Evolutionary conservation across 2,113 vertebrate genomes (phyloP), one percentile per base, ranked within the genome.

Genomic region (Lipophrys pholis): DNA sequence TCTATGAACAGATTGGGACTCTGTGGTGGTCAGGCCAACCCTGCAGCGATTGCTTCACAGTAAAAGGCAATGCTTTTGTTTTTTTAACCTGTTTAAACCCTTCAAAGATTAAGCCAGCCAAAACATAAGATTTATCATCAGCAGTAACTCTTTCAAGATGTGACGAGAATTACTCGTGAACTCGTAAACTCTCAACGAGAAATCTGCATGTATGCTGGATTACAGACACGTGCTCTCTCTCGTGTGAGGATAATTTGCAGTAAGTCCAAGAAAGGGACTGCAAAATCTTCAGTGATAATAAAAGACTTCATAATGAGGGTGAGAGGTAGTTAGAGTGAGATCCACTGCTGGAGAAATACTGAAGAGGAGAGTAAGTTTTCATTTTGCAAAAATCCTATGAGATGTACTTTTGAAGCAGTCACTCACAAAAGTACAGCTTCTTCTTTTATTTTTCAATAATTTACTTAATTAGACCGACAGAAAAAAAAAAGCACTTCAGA

Each of bases 391-490:
- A 48, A 54, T 59, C 1, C 49, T 35, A 8, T 1, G 3, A 36
- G 15, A 35, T 16, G 10, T 38, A 8, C 43, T 50, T 7, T 15
- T 40, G 40, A 43, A 39, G 17, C 7, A 50, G 3, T 30, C 21
- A 30, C 2, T 30, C 21, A 30, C 4, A 30, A 30, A 30, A 30
- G 21, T 30, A 30, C 21, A 30, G 21, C 21, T 30, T 30, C 21
- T 30, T 30, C 21, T 30, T 30, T 30, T 30, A 30, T 30, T 2
- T 30, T n/a, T 49, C 35, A 11, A 30, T 55, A 17, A 12, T 68
- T 57, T 12, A 53, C 10, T 61, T 62, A 75, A 79, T 54, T 43
- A 60, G 38, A 49, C 8, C 12, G 21, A 30, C 21, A 30, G 21
- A 30, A 30, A 30, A 11, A 52, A 77, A 36, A 6, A 4, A 9